Base-by-base conservation (phyloP, 2,113 vertebrate genomes). In the Cyanoliseus patagonus region DNA sequence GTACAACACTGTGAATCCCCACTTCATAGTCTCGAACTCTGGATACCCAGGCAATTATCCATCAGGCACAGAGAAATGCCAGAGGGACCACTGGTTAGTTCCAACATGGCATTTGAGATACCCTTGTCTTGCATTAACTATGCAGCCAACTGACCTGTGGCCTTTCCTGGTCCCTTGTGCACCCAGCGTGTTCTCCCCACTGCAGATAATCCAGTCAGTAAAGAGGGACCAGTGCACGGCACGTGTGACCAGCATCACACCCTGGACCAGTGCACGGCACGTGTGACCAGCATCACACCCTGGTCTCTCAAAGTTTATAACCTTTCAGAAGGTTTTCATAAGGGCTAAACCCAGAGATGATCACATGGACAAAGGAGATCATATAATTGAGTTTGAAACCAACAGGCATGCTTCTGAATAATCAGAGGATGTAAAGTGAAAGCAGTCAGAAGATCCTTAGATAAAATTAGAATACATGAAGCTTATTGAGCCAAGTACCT, bases 401-500 rank as follows among this genome's bases (percentile, higher is more conserved):
- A 75, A 68, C 18, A 72, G 72, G 66, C 55, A 37, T 39, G 62
- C 88, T 95, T 66, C 94, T 86, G 92, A 92, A 93, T 78, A 67
- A 72, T 19, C 88, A 82, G 92, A 73, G 73, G 73, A 82, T 41
- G 74, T 52, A 51, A 83, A 10, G 28, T 68, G 83, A 78, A 92
- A 79, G 88, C 81, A 89, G 74, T n/a, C 73, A 84, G 80, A 55
- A 88, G 77, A 82, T 47, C 72, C 80, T 83, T 35, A 87, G 88
- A 83, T 82, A 86, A 92, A 72, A 73, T 76, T 49, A 79, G 6
- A 0, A 53, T 28, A 62, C 55, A 86, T 57, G 27, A 66, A 84
- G 22, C 39, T 94, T 46, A 57, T 7, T 24, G 31, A 94, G 88
- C 92, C 94, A 96, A 96, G 77, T 84, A 95, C 62, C 86, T 82